These are phyloP conservation scores for Patella pellucida DNA, from an alignment of 2,888 invertebrate genomes.

Conservation along the genomic window DNA sequence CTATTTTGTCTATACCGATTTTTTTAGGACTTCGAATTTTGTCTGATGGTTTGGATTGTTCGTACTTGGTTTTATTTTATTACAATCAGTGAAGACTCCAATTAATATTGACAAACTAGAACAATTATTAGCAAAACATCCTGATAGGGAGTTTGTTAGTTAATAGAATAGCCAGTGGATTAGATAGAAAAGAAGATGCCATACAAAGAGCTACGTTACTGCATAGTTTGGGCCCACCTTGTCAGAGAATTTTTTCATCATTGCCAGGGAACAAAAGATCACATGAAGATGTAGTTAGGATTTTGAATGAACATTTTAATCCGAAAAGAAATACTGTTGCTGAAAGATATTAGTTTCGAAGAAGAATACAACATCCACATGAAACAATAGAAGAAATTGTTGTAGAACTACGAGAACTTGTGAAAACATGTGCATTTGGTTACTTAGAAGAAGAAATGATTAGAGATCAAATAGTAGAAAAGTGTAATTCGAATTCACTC, in stretches of 20 bases:
- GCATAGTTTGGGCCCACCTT: too few relatives aligned
- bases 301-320: neutral
- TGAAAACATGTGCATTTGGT: neutral
- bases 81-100: too few relatives aligned
- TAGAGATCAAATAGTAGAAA: neutral
- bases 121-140: too few relatives aligned
- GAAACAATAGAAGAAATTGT: neutral
- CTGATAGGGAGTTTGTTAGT: too few relatives aligned
- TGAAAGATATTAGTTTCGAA: neutral
- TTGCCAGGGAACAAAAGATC: neutral
- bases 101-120: too few relatives aligned
- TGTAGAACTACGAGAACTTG: neutral
- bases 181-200: neutral
- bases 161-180: neutral
- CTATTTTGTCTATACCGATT: too few relatives aligned
- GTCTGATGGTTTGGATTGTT: too few relatives aligned
- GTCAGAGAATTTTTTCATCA: neutral
- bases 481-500: neutral
- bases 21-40: too few relatives aligned
- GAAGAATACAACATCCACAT: neutral
- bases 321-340: neutral
- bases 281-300: neutral
- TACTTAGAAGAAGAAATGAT: constrained; percentile 1
- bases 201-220: too few relatives aligned
- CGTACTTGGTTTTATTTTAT: too few relatives aligned